Conservation (phyloP, 2,888 invertebrate genomes). For the Heteromurus nitidus region DNA sequence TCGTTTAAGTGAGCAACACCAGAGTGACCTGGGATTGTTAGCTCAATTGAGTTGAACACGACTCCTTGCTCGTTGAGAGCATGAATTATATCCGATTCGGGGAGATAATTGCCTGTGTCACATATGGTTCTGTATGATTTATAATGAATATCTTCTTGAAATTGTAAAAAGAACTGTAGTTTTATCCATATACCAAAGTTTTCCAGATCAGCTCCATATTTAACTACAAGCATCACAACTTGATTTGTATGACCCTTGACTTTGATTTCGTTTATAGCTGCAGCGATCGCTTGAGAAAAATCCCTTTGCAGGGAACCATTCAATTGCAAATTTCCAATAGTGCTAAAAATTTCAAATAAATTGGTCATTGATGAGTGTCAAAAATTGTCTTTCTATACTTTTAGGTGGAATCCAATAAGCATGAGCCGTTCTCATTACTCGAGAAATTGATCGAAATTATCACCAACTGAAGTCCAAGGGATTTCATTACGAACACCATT, state of each 20-base stretch:
- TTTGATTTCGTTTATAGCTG: conserved; percentile 44
- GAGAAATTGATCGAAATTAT: conserved; percentile 20
- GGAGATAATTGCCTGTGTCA: conserved; percentile 33
- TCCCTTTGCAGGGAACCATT: conserved; percentile 43
- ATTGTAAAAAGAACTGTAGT: neutral
- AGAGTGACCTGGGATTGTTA: neutral
- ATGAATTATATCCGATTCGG: conserved; percentile 55
- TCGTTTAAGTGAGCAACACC: conserved; percentile 1
- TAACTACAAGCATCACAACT: conserved; percentile 59
- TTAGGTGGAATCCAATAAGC: neutral
- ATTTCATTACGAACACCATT: conserved; percentile 25
- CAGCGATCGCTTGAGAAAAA: conserved; percentile 47
- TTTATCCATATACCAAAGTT: conserved; percentile 45
- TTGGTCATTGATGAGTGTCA: neutral
- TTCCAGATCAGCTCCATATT: conserved; percentile 53
- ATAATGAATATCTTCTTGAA: neutral
- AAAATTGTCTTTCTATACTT: neutral
- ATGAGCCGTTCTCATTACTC: conserved; percentile 10
- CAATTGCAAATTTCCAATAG: conserved; percentile 27
- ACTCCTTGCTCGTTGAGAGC: conserved; percentile 53
- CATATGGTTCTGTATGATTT: neutral
- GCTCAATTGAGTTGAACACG: conserved; percentile 62
- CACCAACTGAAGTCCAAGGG: conserved; percentile 46
- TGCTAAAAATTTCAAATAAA: conserved; percentile 3
- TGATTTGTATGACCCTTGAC: conserved; percentile 56